Conservation (phyloP, 2,113 vertebrate species). For the Cyprinodon variegatus region DNA sequence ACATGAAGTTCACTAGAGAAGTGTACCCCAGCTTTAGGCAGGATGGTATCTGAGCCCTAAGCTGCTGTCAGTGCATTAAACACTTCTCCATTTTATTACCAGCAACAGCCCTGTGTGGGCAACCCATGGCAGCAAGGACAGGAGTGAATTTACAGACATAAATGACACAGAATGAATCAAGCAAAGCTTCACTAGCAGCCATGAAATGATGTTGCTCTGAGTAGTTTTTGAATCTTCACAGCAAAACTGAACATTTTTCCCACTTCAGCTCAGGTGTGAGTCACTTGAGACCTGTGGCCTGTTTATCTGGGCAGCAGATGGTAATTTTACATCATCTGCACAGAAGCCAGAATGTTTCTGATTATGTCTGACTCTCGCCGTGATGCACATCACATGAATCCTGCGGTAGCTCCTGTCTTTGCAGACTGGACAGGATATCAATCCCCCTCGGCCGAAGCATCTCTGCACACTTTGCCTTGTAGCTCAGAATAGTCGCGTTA, state of each 20-base stretch:
- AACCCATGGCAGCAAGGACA: slow-evolving; percentile 34
- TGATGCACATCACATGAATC: slow-evolving; percentile 61
- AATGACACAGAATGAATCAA: neutral
- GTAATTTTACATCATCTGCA: slow-evolving; percentile 50
- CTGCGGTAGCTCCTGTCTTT: slow-evolving; percentile 41
- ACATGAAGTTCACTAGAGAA: no score
- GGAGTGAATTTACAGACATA: neutral
- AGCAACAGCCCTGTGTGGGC: slow-evolving; percentile 18
- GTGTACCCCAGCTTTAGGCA: neutral
- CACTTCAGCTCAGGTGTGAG: slow-evolving; percentile 12
- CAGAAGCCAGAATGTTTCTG: slow-evolving; percentile 58
- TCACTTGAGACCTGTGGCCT: slow-evolving; percentile 29
- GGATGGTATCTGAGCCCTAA: slow-evolving; percentile 1
- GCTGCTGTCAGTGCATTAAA: slow-evolving; percentile 35
- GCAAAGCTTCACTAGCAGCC: neutral
- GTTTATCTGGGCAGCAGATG: slow-evolving; percentile 56
- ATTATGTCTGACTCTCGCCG: slow-evolving; percentile 56
- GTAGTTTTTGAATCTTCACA: slow-evolving; percentile 18
- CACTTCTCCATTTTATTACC: slow-evolving; percentile 39
- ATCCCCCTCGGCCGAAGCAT: slow-evolving; percentile 26
- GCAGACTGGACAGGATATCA: slow-evolving; percentile 45
- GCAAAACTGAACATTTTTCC: slow-evolving; percentile 15
- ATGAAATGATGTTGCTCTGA: slow-evolving; percentile 13
- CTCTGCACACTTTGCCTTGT: slow-evolving; percentile 10
- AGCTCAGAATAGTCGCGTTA: slow-evolving; percentile 31